phyloP scores from a whole-genome alignment of 2,888 invertebrate genomes.

The Drosophila maculinotata region DNA sequence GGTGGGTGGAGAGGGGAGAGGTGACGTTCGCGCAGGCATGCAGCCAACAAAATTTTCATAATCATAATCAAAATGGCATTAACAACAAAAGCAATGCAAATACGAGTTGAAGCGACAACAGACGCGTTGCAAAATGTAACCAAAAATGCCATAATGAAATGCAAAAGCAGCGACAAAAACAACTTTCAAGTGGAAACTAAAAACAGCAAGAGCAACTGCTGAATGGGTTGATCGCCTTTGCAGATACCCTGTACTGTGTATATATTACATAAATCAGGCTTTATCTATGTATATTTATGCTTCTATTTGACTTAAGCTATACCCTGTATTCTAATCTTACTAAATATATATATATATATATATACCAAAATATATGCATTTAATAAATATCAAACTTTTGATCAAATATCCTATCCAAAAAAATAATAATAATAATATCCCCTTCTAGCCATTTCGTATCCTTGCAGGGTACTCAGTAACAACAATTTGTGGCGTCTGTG shows the following conservation, averaged over 20 bases:
- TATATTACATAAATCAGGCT: no score
- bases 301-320: no score
- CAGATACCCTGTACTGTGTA: constrained; percentile 7
- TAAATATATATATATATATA: no score
- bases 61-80: constrained; percentile 82
- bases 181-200: constrained; percentile 43
- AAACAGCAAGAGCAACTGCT: constrained; percentile 3
- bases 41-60: constrained; percentile 75
- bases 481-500: constrained; percentile 52
- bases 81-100: constrained; percentile 80
- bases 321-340: neutral
- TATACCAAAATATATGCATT: no score
- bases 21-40: constrained; percentile 29
- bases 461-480: constrained; percentile 33
- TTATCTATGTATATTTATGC: no score
- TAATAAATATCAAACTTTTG: no score
- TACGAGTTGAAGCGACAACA: constrained; percentile 68
- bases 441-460: neutral
- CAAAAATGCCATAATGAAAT: constrained; percentile 76
- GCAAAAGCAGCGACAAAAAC: constrained; percentile 59
- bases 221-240: neutral
- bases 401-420: neutral
- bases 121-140: constrained; percentile 75
- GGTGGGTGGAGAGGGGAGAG: neutral
- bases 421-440: neutral